Evolutionary conservation across 1,140 invertebrate species (phyloP).

Genomic region (Scylla paramamosain): DNA sequence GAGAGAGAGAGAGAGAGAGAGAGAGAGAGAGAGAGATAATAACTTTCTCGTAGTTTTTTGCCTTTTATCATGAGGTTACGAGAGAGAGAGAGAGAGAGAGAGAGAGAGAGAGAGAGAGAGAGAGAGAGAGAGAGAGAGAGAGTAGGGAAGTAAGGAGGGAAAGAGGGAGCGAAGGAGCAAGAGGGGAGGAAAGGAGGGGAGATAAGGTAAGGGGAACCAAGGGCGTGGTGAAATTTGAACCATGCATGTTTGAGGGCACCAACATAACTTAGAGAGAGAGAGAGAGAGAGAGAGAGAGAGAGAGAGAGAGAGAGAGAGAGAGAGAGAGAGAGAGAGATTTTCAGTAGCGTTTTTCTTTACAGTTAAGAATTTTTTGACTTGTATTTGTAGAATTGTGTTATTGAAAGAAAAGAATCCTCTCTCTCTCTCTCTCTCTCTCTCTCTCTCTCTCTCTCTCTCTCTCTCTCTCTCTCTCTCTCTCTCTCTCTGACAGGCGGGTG

Average conservation of each 20-base stretch:
- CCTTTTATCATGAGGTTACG: not conserved
- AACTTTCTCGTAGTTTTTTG: not conserved
- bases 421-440: constrained; percentile 43
- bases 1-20: too few species aligned
- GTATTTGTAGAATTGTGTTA: too few species aligned
- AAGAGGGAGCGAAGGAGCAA: not conserved
- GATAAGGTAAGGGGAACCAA: not conserved
- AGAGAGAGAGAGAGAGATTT: constrained; percentile 34
- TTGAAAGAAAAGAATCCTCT: not conserved
- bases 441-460: constrained; percentile 30
- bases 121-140: constrained; percentile 25
- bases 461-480: constrained; percentile 48
- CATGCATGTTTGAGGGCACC: not conserved
- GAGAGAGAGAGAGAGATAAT: not conserved
- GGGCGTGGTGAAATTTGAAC: constrained; percentile 16
- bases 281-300: constrained; percentile 56
- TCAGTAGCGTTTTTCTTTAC: not conserved
- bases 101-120: not conserved
- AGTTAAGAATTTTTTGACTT: too few species aligned
- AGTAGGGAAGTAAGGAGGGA: not conserved
- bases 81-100: not conserved
- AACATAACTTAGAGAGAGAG: constrained; percentile 32
- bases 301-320: constrained; percentile 57
- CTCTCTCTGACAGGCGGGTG: constrained; percentile 16
- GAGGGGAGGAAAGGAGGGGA: not conserved